A percentile compares a stretch with the other conserved stretches of the same genome.
These are phyloP conservation scores for Sminthurides aquaticus DNA, from an alignment of 2,888 invertebrate species.

Conservation along the genomic window DNA sequence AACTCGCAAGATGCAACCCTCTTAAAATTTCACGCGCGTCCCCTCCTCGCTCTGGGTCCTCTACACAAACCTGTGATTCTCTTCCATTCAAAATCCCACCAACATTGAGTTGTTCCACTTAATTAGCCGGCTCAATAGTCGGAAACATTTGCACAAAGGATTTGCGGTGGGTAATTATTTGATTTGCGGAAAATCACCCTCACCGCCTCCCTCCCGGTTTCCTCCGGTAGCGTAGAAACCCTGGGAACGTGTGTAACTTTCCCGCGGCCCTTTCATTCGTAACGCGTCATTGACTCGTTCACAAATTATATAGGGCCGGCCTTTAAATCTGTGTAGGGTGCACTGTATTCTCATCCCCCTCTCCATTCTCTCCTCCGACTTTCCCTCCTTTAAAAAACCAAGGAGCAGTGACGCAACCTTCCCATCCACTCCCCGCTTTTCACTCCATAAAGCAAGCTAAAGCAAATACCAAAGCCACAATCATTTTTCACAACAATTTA, in stretches of 20 bases:
- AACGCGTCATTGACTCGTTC: conserved; percentile 4
- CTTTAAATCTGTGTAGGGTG: no score
- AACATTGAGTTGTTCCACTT: conserved; percentile 3
- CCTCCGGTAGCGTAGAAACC: neutral
- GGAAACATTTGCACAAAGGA: neutral
- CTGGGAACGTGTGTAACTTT: neutral
- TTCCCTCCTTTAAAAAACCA: neutral
- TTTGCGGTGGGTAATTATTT: conserved; percentile 7
- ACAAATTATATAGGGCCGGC: conserved; percentile 1
- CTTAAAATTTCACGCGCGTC: no score
- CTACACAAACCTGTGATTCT: no score
- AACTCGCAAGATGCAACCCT: no score
- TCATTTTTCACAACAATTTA: neutral
- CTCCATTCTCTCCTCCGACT: no score
- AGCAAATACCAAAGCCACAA: neutral
- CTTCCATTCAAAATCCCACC: no score
- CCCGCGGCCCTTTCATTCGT: neutral
- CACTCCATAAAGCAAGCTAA: conserved; percentile 5
- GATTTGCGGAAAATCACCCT: neutral
- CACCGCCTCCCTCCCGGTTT: no score
- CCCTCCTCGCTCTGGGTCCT: no score
- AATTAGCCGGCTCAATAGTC: neutral
- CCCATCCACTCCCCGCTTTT: neutral
- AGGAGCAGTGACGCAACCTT: conserved; percentile 2
- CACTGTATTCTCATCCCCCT: no score